Evolutionary conservation across 2,113 vertebrate species (phyloP), one percentile per base, ranked within the genome.

Genomic region (Eira barbara): DNA sequence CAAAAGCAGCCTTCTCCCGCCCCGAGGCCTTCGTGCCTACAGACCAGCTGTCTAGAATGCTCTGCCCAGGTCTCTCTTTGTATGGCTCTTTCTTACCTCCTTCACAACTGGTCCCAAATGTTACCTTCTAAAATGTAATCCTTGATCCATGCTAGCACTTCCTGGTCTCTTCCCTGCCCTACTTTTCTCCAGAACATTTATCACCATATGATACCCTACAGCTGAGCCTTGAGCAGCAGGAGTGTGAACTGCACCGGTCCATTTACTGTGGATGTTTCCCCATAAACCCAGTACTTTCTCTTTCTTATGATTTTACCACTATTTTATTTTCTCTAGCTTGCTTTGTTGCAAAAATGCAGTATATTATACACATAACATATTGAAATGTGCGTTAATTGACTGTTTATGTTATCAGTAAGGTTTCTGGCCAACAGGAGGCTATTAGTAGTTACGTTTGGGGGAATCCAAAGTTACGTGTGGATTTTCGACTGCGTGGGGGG

Each of bases 1-100:
- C 78, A 0, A 39, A 6, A 42, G 45, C 36, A 42, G 17, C 11
- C 21, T 0, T 0, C 34, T 82, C 57, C 36, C 12, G 31, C 61
- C 29, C 1, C 0, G 3, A 59, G 23, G 57, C 73, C 88, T 81
- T 6, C 21, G 31, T 0, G 27, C 20, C 15, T 14, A 21, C 25
- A 39, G 12, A 45, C 17, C 82, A 69, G 23, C 4, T 42, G 45
- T 61, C 84, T 36, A 4, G 20, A 74, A 55, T 0, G 29, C 36
- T 71, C 59, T 47, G 13, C 63, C 74, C 45, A 52, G 65, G 74
- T 4, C 17, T 34, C 8, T 6, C 13, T 34, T 14, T 47, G 34
- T 8, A 17, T 3, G 34, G 59, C 84, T 89, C 8, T 42, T 83
- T n/a, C 23, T 63, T 21, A 85, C 11, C 29, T 36, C 76, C 59